Percentiles rank a stretch among this genome's conserved stretches.
phyloP scores from a whole-genome alignment of 2,888 invertebrate species.

The Mellilla xanthometata region DNA sequence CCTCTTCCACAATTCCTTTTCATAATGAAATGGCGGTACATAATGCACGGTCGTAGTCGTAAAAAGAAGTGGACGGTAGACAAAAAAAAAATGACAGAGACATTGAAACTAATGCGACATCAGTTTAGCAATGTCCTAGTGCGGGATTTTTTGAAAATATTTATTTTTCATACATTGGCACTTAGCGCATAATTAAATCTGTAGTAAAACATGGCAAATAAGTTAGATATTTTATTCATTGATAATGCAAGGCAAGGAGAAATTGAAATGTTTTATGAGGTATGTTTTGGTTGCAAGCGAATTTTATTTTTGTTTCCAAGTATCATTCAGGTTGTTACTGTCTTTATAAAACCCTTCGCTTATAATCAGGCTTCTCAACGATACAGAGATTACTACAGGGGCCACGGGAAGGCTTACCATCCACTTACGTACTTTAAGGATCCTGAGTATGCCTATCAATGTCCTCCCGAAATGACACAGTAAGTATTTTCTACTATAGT shows the following conservation, averaged over 20 bases:
- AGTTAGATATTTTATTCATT: constrained; percentile 56
- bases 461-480: constrained; percentile 81
- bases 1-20: too few species aligned
- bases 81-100: too few species aligned
- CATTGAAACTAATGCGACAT: too few species aligned
- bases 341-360: too few species aligned
- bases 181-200: background rate
- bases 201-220: background rate
- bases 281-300: constrained; percentile 29
- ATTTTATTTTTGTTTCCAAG: background rate
- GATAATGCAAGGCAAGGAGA: constrained; percentile 66
- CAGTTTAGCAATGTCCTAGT: too few species aligned
- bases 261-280: constrained; percentile 73
- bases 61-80: too few species aligned
- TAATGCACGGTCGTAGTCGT: too few species aligned
- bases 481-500: constrained; percentile 40
- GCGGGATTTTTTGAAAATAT: too few species aligned
- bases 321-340: background rate
- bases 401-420: constrained; percentile 80
- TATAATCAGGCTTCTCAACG: constrained; percentile 79
- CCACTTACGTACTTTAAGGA: constrained; percentile 82
- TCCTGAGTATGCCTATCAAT: constrained; percentile 76
- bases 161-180: too few species aligned
- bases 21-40: too few species aligned
- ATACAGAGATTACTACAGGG: constrained; percentile 84